Conservation (phyloP, 2,888 invertebrate species). For the Alloplasta piceator region DNA sequence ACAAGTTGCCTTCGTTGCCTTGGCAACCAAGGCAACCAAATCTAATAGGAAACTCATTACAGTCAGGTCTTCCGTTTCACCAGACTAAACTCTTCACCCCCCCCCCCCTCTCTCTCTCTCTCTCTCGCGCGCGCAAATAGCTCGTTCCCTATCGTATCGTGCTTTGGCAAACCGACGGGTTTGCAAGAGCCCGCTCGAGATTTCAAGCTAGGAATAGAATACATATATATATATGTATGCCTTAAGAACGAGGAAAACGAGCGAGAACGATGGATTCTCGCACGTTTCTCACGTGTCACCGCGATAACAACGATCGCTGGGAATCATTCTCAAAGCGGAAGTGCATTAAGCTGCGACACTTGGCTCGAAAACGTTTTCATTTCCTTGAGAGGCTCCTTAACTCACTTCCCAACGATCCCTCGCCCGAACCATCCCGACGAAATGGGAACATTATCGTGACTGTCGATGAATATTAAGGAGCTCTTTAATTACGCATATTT, state of each 20-base stretch:
- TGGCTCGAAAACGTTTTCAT: conserved; percentile 47
- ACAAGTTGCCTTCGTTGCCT: conserved; percentile 75
- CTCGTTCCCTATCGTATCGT: conserved; percentile 48
- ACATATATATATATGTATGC: background rate
- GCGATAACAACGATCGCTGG: conserved; percentile 54
- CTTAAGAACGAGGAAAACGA: background rate
- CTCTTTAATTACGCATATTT: conserved; percentile 1
- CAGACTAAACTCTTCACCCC: conserved; percentile 77
- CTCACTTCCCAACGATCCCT: conserved; percentile 31
- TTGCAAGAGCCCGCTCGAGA: conserved; percentile 22
- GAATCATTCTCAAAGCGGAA: conserved; percentile 56
- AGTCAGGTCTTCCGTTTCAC: conserved; percentile 77
- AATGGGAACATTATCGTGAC: background rate
- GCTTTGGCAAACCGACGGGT: conserved; percentile 50
- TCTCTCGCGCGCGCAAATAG: conserved; percentile 9
- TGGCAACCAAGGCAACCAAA: conserved; percentile 77
- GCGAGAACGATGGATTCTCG: conserved; percentile 41
- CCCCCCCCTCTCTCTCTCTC: conserved; percentile 48
- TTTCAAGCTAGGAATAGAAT: conserved; percentile 6
- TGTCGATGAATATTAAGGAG: conserved; percentile 47
- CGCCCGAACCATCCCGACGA: conserved; percentile 5
- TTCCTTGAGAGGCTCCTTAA: conserved; percentile 19
- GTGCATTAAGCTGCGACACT: conserved; percentile 54
- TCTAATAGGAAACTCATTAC: conserved; percentile 83
- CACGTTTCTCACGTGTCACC: conserved; percentile 60